Evolutionary conservation across 2,888 invertebrate species (phyloP).

Genomic region (Deilephila porcellus): DNA sequence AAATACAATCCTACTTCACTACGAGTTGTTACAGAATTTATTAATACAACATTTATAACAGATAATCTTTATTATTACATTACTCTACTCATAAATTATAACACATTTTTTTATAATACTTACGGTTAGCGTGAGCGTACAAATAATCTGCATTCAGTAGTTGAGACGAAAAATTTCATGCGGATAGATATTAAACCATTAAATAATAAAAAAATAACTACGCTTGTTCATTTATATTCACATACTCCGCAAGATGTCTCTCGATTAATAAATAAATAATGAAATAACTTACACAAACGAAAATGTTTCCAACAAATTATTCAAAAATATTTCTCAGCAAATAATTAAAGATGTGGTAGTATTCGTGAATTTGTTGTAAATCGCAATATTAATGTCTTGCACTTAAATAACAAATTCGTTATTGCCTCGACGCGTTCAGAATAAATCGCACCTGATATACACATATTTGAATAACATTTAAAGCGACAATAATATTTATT

Average conservation of each 20-base stretch:
- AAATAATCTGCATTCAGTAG: background rate
- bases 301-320: background rate
- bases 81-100: constrained; percentile 78
- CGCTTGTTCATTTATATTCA: background rate
- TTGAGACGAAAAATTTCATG: background rate
- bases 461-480: too few relatives aligned
- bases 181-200: background rate
- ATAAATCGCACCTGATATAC: too few relatives aligned
- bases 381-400: too few relatives aligned
- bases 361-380: too few relatives aligned
- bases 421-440: too few relatives aligned
- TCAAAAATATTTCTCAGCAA: background rate
- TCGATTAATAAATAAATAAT: constrained; percentile 13
- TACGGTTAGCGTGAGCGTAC: constrained; percentile 56
- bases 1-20: constrained; percentile 31
- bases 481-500: too few relatives aligned
- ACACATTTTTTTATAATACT: constrained; percentile 76
- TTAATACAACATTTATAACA: constrained; percentile 57
- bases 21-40: constrained; percentile 38
- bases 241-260: background rate
- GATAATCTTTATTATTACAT: constrained; percentile 54
- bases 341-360: too few relatives aligned
- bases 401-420: too few relatives aligned
- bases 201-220: background rate
- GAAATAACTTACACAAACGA: background rate